These are phyloP conservation scores for Orchesella flavescens DNA, from an alignment of 2,888 invertebrate genomes.

Conservation along the genomic window DNA sequence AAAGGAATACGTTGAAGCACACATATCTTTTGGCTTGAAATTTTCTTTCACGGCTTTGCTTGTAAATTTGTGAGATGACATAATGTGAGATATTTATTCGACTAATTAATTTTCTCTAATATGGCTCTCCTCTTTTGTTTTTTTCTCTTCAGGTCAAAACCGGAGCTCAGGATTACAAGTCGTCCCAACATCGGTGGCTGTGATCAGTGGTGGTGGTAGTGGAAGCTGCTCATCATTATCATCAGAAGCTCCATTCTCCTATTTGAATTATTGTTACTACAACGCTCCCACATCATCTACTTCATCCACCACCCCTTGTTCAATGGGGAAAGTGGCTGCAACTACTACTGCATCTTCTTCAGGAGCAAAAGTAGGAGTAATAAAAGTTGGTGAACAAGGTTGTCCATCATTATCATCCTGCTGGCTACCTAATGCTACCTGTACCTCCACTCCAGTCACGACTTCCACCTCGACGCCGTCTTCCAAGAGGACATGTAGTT, in stretches of 20 bases:
- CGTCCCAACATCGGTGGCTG: constrained; percentile 23
- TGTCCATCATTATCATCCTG: constrained; percentile 29
- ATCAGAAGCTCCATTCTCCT: not conserved
- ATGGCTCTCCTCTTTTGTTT: not conserved
- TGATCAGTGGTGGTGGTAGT: constrained; percentile 12
- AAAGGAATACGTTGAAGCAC: not conserved
- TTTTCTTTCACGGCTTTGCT: not conserved
- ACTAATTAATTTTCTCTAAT: constrained; percentile 41
- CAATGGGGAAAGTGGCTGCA: constrained; percentile 21
- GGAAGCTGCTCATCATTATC: constrained; percentile 3
- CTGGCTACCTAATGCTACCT: constrained; percentile 38
- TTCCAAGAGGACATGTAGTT: constrained; percentile 1
- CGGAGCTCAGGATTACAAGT: not conserved
- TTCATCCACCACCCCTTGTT: not conserved
- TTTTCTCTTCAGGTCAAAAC: constrained; percentile 32
- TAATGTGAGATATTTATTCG: constrained; percentile 45
- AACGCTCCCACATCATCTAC: not conserved
- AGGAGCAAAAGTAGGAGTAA: constrained; percentile 11
- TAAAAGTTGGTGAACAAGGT: constrained; percentile 17
- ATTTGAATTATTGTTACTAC: constrained; percentile 17
- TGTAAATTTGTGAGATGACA: constrained; percentile 32
- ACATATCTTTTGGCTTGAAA: not conserved
- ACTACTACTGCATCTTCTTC: not conserved
- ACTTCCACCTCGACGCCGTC: not conserved
- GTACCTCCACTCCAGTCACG: constrained; percentile 23